Conservation (phyloP, 2,888 invertebrate species). For the Stramonita haemastoma region DNA sequence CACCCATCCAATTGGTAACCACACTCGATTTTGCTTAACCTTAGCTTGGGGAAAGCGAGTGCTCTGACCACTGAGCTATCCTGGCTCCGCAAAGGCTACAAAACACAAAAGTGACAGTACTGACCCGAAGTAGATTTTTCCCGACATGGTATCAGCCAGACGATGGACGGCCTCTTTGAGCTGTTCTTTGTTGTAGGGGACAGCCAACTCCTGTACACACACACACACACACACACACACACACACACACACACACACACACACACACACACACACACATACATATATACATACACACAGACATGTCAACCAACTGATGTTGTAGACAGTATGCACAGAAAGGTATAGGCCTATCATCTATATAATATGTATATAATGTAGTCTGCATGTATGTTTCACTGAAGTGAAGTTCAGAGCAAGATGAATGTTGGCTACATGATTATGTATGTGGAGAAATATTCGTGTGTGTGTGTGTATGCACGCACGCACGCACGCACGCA, state of each 20-base stretch:
- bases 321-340: too few relatives aligned
- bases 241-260: conserved; percentile 10
- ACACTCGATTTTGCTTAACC: too few relatives aligned
- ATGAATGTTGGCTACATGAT: too few relatives aligned
- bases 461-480: not conserved
- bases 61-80: too few relatives aligned
- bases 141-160: conserved; percentile 64
- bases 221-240: conserved; percentile 7
- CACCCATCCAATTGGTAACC: too few relatives aligned
- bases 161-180: conserved; percentile 64
- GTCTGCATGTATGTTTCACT: too few relatives aligned
- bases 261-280: conserved; percentile 18
- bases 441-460: not conserved
- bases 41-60: too few relatives aligned
- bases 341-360: too few relatives aligned
- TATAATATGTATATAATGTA: too few relatives aligned
- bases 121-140: conserved; percentile 74
- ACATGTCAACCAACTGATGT: not conserved
- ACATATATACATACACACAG: not conserved
- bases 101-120: conserved; percentile 17
- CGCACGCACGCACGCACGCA: not conserved
- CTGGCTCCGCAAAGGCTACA: too few relatives aligned
- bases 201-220: conserved; percentile 68
- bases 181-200: conserved; percentile 67
- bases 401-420: too few relatives aligned